Evolutionary conservation across 2,113 vertebrate genomes (phyloP).

Genomic region (Xenopus borealis): DNA sequence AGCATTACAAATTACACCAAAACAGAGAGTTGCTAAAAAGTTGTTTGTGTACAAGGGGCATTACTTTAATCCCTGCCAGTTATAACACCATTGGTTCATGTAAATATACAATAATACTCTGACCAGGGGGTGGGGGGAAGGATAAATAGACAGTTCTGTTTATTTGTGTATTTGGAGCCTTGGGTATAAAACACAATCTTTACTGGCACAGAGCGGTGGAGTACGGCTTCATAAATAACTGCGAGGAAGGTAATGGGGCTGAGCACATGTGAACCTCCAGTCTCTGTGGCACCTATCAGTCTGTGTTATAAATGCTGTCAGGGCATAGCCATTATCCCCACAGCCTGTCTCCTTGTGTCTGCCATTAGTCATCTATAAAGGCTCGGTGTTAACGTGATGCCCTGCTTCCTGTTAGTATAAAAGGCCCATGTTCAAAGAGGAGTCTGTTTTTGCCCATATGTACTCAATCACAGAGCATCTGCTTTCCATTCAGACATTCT

Average conservation of each 20-base stretch:
- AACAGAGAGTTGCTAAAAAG: no score
- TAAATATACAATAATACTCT: no score
- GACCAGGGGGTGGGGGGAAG: no score
- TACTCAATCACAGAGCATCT: constrained; percentile 54
- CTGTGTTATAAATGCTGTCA: constrained; percentile 1
- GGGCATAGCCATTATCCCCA: neutral
- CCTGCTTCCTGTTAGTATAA: constrained; percentile 20
- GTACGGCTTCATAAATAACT: neutral
- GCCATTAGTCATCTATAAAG: constrained; percentile 28
- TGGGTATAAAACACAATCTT: neutral
- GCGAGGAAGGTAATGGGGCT: neutral
- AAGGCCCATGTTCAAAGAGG: constrained; percentile 7
- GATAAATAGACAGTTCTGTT: neutral
- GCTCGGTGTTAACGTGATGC: constrained; percentile 37
- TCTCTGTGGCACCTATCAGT: constrained; percentile 19
- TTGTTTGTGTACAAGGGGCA: no score
- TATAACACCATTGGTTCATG: no score
- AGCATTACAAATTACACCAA: no score
- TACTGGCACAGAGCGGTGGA: neutral
- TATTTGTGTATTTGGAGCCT: neutral
- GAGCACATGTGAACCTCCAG: constrained; percentile 8
- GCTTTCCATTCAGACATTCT: constrained; percentile 48
- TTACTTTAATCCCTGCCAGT: no score
- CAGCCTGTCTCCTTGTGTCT: constrained; percentile 10
- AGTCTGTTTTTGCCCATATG: constrained; percentile 11